Percentiles rank a stretch among this genome's conserved stretches.
Evolutionary conservation across 2,888 invertebrate species (phyloP).

Genomic region (Sminthurides aquaticus): DNA sequence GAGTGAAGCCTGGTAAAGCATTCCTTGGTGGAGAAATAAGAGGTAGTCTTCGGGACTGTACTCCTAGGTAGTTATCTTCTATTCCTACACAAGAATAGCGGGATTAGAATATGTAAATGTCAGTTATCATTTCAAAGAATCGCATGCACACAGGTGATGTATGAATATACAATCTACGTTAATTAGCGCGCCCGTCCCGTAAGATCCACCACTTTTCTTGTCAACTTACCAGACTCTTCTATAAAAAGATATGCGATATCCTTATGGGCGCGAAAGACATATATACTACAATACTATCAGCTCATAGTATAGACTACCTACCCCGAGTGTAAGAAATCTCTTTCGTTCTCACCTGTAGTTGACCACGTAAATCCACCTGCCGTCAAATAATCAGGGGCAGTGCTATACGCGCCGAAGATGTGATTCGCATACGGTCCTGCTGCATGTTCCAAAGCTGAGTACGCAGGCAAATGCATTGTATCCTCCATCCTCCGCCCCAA

Average conservation of each 20-base stretch:
- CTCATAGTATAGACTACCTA: background rate
- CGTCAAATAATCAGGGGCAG: conserved; percentile 22
- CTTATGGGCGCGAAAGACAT: no score
- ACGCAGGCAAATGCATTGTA: conserved; percentile 29
- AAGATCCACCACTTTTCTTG: background rate
- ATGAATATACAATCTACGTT: no score
- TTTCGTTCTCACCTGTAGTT: conserved; percentile 25
- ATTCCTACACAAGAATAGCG: conserved; percentile 9
- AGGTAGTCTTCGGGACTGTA: conserved; percentile 8
- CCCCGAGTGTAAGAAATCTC: no score
- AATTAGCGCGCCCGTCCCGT: background rate
- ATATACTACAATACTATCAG: background rate
- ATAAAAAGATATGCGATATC: no score
- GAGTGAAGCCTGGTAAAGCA: conserved; percentile 28
- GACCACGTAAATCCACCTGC: conserved; percentile 30
- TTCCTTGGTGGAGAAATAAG: conserved; percentile 38
- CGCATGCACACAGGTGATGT: no score
- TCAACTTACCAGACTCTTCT: background rate
- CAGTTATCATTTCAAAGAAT: no score
- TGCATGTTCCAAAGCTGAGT: conserved; percentile 30
- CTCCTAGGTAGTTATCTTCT: conserved; percentile 18
- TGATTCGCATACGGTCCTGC: conserved; percentile 28
- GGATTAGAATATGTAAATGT: background rate
- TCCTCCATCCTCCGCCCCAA: conserved; percentile 33
- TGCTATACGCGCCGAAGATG: conserved; percentile 25